phyloP scores from a whole-genome alignment of 2,113 vertebrate genomes.

The Bubalus kerabau region DNA sequence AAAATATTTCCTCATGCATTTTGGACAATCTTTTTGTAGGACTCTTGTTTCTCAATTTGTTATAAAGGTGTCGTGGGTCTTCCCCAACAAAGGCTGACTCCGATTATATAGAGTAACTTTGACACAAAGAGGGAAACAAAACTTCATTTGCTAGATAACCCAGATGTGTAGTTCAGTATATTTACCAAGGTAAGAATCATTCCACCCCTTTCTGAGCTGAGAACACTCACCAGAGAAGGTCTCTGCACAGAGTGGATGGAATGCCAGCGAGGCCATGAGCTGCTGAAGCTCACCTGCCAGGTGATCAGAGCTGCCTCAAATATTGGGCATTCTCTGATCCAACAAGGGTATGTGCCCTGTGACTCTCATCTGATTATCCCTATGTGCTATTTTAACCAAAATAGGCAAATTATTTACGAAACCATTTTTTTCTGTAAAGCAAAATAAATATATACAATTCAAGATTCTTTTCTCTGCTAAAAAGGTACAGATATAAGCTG shows the following conservation, averaged over 20 bases:
- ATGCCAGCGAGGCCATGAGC: neutral
- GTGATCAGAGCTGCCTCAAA: neutral
- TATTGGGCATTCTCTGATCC: conserved; percentile 23
- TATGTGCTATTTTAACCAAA: conserved; percentile 71
- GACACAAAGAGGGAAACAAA: neutral
- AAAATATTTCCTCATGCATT: neutral
- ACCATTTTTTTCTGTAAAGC: conserved; percentile 70
- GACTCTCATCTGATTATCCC: neutral
- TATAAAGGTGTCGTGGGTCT: neutral
- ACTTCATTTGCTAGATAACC: neutral
- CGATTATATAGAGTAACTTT: neutral
- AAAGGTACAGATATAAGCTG: conserved; percentile 25
- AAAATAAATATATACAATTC: conserved; percentile 70
- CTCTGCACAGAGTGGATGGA: neutral
- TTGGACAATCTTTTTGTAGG: neutral
- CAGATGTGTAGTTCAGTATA: neutral
- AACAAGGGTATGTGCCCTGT: fast-evolving
- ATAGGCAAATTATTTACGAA: conserved; percentile 74
- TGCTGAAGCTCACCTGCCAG: neutral
- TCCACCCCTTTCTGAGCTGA: neutral
- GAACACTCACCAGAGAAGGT: neutral
- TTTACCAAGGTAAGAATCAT: neutral
- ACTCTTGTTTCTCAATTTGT: neutral
- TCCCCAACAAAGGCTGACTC: neutral
- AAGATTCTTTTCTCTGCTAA: conserved; percentile 72